These are phyloP conservation scores for Passerculus sandwichensis DNA, from an alignment of 2,797 vertebrate species.

Conservation along the genomic window DNA sequence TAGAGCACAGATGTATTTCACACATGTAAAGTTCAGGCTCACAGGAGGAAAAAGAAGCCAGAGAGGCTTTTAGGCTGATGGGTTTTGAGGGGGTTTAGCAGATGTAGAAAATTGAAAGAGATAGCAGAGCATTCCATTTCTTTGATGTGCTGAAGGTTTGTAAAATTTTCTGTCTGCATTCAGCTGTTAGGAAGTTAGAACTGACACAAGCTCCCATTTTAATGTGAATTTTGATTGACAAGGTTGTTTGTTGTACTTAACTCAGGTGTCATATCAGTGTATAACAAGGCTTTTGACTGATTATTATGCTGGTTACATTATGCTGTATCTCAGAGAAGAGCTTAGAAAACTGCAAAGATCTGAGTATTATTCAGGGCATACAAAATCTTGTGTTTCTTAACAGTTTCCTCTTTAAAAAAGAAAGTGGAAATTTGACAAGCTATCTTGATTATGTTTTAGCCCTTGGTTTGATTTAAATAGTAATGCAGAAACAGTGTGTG, in stretches of 20 bases:
- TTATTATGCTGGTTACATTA: neutral
- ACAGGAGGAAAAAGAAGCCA: neutral
- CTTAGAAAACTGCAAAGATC: neutral
- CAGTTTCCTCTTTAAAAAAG: neutral
- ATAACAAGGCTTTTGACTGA: neutral
- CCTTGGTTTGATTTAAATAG: neutral
- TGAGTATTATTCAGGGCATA: neutral
- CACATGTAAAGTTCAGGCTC: neutral
- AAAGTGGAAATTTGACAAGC: neutral
- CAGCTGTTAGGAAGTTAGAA: neutral
- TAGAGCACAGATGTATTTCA: neutral
- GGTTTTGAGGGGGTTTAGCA: neutral
- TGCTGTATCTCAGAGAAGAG: neutral
- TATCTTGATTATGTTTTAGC: neutral
- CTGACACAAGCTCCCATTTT: neutral
- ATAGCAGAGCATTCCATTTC: neutral
- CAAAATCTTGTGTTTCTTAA: neutral
- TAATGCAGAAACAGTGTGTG: neutral
- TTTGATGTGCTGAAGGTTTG: neutral
- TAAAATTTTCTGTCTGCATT: neutral
- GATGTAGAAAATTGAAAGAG: neutral
- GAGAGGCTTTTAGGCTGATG: neutral
- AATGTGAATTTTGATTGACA: slow-evolving; percentile 10
- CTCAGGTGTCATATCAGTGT: neutral
- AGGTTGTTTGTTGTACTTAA: neutral